Evolutionary conservation across 2,797 vertebrate genomes (phyloP).

Genomic region (Pygocentrus nattereri): DNA sequence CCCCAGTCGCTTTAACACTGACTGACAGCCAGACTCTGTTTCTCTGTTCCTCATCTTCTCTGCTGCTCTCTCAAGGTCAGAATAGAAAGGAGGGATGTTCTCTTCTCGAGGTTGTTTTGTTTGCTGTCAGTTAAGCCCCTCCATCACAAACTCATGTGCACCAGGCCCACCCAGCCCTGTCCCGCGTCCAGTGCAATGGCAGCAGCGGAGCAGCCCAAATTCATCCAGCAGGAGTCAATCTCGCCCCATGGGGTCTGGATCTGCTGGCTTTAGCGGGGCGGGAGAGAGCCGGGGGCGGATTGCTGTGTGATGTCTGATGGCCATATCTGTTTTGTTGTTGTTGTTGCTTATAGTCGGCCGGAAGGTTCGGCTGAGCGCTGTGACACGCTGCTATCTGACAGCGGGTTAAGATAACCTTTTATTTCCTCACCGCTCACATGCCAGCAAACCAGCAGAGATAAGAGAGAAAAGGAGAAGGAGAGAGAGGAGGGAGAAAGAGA

Average conservation of each 20-base stretch:
- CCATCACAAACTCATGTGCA: neutral
- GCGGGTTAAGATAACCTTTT: slow-evolving; percentile 61
- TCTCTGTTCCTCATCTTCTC: slow-evolving; percentile 1
- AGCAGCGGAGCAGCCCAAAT: neutral
- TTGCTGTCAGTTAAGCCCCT: neutral
- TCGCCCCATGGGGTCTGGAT: slow-evolving; percentile 11
- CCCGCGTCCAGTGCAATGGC: neutral
- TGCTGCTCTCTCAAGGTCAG: slow-evolving; percentile 38
- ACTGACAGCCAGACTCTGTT: slow-evolving; percentile 17
- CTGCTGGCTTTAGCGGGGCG: neutral
- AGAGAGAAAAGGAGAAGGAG: slow-evolving; percentile 14
- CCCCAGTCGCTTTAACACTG: slow-evolving; percentile 20
- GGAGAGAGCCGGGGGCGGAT: neutral
- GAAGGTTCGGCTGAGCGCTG: slow-evolving; percentile 43
- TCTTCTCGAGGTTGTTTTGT: neutral
- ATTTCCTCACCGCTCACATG: slow-evolving; percentile 42
- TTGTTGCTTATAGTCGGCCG: slow-evolving; percentile 34
- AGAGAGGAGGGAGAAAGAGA: slow-evolving; percentile 9
- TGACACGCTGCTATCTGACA: slow-evolving; percentile 60
- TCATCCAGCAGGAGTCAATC: neutral
- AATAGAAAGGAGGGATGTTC: neutral
- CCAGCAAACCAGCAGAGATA: slow-evolving; percentile 27
- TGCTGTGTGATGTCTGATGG: neutral
- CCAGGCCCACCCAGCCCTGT: neutral
- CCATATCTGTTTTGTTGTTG: slow-evolving; percentile 42